Evolutionary conservation across 2,888 invertebrate genomes (phyloP).

Genomic region (Lottia gigantea): DNA sequence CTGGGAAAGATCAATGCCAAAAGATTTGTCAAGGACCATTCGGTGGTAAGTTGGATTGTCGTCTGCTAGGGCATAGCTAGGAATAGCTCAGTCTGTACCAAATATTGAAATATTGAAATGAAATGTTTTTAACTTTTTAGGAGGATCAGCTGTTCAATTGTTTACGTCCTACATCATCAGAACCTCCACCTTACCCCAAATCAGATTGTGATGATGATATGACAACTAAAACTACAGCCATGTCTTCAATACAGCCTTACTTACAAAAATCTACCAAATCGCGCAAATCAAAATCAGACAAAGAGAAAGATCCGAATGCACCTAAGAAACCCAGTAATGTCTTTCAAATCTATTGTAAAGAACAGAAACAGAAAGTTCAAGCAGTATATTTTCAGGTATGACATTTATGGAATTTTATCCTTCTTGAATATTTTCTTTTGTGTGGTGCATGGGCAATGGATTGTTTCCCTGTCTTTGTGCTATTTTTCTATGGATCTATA

Average conservation of each 20-base stretch:
- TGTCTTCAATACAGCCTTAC: constrained; percentile 48
- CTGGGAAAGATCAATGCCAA: too few relatives aligned
- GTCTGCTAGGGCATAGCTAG: too few relatives aligned
- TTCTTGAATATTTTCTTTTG: too few relatives aligned
- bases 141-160: constrained; percentile 54
- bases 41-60: too few relatives aligned
- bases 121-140: constrained; percentile 31
- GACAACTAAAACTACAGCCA: constrained; percentile 32
- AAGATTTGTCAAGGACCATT: too few relatives aligned
- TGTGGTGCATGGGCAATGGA: too few relatives aligned
- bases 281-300: constrained; percentile 41
- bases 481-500: too few relatives aligned
- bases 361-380: constrained; percentile 49
- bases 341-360: constrained; percentile 60
- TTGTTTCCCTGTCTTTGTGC: too few relatives aligned
- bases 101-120: too few relatives aligned
- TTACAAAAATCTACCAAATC: constrained; percentile 31
- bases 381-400: constrained; percentile 57
- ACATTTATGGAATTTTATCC: background rate
- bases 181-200: constrained; percentile 27
- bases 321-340: constrained; percentile 60
- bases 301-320: constrained; percentile 45
- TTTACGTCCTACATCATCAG: constrained; percentile 21
- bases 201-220: constrained; percentile 28
- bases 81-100: too few relatives aligned